Evolutionary conservation across 2,113 vertebrate genomes (phyloP).

Genomic region (Glareola pratincola): DNA sequence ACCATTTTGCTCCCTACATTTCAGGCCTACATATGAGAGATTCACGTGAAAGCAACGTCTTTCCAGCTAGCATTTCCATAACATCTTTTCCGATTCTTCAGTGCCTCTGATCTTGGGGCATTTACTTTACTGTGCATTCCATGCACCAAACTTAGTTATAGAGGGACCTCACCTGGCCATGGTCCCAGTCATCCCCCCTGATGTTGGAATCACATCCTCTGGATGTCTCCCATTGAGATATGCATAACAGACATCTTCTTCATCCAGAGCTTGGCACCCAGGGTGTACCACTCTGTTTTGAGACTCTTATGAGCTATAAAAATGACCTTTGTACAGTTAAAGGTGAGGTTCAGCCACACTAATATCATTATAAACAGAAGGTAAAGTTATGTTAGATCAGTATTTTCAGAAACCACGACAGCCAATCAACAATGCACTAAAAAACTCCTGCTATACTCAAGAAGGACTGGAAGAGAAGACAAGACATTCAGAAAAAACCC

Average conservation of each 20-base stretch:
- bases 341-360: background rate
- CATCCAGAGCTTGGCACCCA: background rate
- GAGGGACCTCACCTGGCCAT: background rate
- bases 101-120: background rate
- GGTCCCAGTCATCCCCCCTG: accelerated
- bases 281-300: background rate
- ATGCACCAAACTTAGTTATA: background rate
- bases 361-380: background rate
- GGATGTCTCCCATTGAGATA: background rate
- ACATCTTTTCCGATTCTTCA: background rate
- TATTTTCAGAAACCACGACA: background rate
- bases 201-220: accelerated
- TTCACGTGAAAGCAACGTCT: background rate
- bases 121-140: background rate
- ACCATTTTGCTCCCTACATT: background rate
- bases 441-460: background rate
- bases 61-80: background rate
- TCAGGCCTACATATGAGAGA: background rate
- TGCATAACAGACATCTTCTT: background rate
- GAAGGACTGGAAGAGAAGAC: background rate
- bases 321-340: background rate
- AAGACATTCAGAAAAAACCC: background rate
- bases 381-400: background rate
- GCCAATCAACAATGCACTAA: background rate
- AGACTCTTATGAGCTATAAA: background rate